Evolutionary conservation across 2,888 invertebrate genomes (phyloP).

Genomic region (Colletes collaris): DNA sequence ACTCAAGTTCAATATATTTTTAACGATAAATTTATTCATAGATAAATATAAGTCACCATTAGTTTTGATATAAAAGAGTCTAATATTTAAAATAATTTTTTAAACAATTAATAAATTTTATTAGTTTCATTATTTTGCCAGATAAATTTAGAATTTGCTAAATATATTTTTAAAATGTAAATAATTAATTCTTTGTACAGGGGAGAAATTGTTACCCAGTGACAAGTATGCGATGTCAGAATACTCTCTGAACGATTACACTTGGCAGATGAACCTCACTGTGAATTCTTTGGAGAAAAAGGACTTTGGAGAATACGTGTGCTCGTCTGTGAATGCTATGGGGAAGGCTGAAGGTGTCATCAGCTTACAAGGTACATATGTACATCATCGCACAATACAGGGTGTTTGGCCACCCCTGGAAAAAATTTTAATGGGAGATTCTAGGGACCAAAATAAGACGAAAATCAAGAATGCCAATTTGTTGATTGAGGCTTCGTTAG

Average conservation of each 20-base stretch:
- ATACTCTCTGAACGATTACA: slow-evolving; percentile 89
- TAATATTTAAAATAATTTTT: no score
- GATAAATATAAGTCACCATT: no score
- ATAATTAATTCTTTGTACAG: slow-evolving; percentile 80
- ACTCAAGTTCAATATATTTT: neutral
- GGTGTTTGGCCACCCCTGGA: no score
- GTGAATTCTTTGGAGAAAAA: slow-evolving; percentile 88
- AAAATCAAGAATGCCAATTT: no score
- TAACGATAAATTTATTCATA: neutral
- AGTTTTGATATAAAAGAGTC: no score
- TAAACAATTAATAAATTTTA: no score
- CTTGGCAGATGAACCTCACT: slow-evolving; percentile 92
- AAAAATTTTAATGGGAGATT: no score
- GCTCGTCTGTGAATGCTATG: slow-evolving; percentile 92
- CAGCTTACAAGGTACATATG: slow-evolving; percentile 89
- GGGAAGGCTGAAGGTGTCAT: slow-evolving; percentile 92
- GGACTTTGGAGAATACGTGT: slow-evolving; percentile 92
- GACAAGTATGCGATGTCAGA: slow-evolving; percentile 91
- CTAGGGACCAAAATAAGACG: no score
- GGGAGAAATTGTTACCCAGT: slow-evolving; percentile 90
- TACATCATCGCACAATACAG: no score
- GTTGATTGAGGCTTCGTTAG: no score
- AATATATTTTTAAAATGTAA: slow-evolving; percentile 33
- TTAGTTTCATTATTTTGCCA: neutral
- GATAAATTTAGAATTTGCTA: slow-evolving; percentile 45